A percentile compares a stretch with the other conserved stretches of the same genome.
Conservation (phyloP, 1,140 invertebrate genomes). For the Galendromus occidentalis region DNA sequence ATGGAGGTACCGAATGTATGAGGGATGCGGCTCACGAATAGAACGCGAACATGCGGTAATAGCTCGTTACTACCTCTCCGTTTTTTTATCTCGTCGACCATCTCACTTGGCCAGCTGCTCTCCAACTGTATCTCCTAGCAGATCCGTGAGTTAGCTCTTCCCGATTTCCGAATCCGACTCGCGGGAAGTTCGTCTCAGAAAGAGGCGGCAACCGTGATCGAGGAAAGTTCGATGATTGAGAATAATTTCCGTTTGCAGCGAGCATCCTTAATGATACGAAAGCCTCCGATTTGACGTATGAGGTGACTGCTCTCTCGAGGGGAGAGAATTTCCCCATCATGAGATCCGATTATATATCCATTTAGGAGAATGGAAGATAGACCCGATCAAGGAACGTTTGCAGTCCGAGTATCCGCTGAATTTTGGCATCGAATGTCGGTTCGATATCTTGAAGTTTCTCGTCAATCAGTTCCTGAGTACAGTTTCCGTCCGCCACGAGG, state of each 20-base stretch:
- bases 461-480: slow-evolving; percentile 85
- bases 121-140: slow-evolving; percentile 53
- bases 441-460: slow-evolving; percentile 70
- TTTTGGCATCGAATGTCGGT: slow-evolving; percentile 48
- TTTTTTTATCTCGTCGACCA: slow-evolving; percentile 79
- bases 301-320: too few relatives aligned
- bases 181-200: neutral
- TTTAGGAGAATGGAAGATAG: too few relatives aligned
- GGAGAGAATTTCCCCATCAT: too few relatives aligned
- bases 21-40: too few relatives aligned
- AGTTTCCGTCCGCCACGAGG: slow-evolving; percentile 71
- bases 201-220: too few relatives aligned
- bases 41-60: too few relatives aligned
- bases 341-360: too few relatives aligned
- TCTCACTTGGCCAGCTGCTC: slow-evolving; percentile 80
- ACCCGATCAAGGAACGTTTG: slow-evolving; percentile 22
- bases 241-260: neutral
- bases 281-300: too few relatives aligned
- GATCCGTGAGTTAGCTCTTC: slow-evolving; percentile 26
- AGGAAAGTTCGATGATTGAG: too few relatives aligned
- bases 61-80: too few relatives aligned
- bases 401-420: slow-evolving; percentile 67
- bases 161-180: too few relatives aligned
- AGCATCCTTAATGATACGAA: neutral
- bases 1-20: too few relatives aligned